Evolutionary conservation across 2,113 vertebrate genomes (phyloP).

Genomic region (Cyanocitta stelleri): DNA sequence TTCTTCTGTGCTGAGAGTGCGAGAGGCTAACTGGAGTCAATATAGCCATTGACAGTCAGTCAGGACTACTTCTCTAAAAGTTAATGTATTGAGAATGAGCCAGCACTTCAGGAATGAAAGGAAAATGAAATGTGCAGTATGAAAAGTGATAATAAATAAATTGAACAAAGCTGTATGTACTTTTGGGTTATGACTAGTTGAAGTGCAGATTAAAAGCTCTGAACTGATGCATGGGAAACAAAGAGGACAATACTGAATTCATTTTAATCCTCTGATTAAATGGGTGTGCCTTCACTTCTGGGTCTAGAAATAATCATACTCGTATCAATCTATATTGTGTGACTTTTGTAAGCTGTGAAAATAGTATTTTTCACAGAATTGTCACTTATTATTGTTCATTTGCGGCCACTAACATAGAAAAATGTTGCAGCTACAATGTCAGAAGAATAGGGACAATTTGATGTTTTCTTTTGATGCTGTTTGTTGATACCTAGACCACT

Average conservation of each 20-base stretch:
- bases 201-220: conserved; percentile 66
- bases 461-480: conserved; percentile 93
- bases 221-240: conserved; percentile 61
- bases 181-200: conserved; percentile 48
- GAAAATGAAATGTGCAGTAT: conserved; percentile 20
- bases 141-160: conserved; percentile 62
- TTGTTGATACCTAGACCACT: conserved; percentile 99
- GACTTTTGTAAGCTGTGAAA: conserved; percentile 84
- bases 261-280: conserved; percentile 75
- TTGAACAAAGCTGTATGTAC: conserved; percentile 36
- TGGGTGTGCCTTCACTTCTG: conserved; percentile 59
- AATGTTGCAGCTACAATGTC: conserved; percentile 89
- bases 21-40: conserved; percentile 40
- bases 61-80: conserved; percentile 57
- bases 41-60: conserved; percentile 44
- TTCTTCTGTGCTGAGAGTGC: conserved; percentile 31
- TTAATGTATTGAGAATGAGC: conserved; percentile 56
- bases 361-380: conserved; percentile 84
- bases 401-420: conserved; percentile 84
- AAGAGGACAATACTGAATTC: conserved; percentile 69
- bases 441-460: conserved; percentile 97
- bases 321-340: conserved; percentile 82
- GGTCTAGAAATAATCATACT: conserved; percentile 81
- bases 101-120: conserved; percentile 53
- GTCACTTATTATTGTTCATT: conserved; percentile 93